Base-by-base conservation (phyloP, 2,888 invertebrate genomes). In the Hypsopygia costalis region DNA sequence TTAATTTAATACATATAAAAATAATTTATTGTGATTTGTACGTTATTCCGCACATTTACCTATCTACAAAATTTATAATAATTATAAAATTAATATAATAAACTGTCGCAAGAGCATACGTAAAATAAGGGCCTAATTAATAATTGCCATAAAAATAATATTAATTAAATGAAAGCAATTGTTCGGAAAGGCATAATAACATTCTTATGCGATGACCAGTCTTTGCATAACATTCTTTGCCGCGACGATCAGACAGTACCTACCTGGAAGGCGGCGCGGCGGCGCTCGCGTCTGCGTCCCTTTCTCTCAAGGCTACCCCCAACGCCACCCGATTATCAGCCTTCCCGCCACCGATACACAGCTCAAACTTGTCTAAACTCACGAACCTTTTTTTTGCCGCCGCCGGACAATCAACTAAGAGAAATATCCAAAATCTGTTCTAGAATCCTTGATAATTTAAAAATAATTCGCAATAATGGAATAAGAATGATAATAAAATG, bases 271-370 rank as follows among this genome's bases (percentile, higher is more conserved):
- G 68, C 66, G 71, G 69, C 77, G 69, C 69, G 72, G 66, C 69
- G 69, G 55, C 60, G 61, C 60, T 58, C 25, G 54, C 66, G 66
- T 63, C 68, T 59, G 74, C 79, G 81, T 81, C 78, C 81, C 85
- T 81, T 81, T 81, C 81, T 72, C 77, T 69, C 83, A 83, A 81
- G 82, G 81, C 71, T 76, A 69, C 46, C 7, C 32, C n/a, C 11
- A 44, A 40, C 40, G 48, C 41, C 66, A 67, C 40, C 41, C 68
- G 33, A 73, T 56, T 58, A 46, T 55, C 52, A 54, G 49, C 66
- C 68, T 52, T 71, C 67, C 1, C 0, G n/a, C 11, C 16, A 28
- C 7, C 11, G 0, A 3, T 16, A 29, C 41, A 35, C 36, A 34
- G 39, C 46, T 49, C 39, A 44, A 38, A 51, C 43, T 51, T 49